phyloP scores from a whole-genome alignment of 2,797 vertebrate species.

The Mormyrops attenuatus region DNA sequence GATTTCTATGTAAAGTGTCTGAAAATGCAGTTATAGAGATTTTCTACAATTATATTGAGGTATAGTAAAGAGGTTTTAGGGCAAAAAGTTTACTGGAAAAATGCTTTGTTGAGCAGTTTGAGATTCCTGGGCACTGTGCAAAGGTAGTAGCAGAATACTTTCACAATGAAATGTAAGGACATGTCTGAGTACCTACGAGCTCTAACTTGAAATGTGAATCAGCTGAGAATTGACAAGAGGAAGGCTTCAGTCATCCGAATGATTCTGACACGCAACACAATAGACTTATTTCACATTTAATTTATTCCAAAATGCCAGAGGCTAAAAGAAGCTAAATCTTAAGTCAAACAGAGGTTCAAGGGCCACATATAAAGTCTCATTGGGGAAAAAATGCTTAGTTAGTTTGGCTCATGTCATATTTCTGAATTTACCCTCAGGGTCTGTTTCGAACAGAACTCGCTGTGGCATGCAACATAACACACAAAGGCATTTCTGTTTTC shows the following conservation, averaged over 20 bases:
- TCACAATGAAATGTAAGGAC: conserved; percentile 11
- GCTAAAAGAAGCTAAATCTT: conserved; percentile 11
- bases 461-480: neutral
- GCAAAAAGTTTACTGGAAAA: neutral
- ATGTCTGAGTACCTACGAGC: conserved; percentile 4
- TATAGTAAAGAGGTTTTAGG: neutral
- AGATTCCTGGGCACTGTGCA: neutral
- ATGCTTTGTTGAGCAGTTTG: neutral
- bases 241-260: neutral
- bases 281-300: neutral
- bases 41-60: neutral
- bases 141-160: neutral
- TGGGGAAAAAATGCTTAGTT: neutral
- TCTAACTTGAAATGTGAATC: conserved; percentile 9
- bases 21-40: neutral
- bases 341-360: neutral
- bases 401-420: conserved; percentile 5
- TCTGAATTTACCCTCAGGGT: conserved; percentile 4
- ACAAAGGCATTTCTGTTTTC: neutral
- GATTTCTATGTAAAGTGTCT: neutral
- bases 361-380: neutral
- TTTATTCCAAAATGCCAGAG: conserved; percentile 2
- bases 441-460: conserved; percentile 4
- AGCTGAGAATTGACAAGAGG: conserved; percentile 4
- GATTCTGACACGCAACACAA: neutral